A percentile compares a stretch with the other conserved stretches of the same genome.
Evolutionary conservation across 2,113 vertebrate species (phyloP).

Genomic region (Oenanthe melanoleuca): DNA sequence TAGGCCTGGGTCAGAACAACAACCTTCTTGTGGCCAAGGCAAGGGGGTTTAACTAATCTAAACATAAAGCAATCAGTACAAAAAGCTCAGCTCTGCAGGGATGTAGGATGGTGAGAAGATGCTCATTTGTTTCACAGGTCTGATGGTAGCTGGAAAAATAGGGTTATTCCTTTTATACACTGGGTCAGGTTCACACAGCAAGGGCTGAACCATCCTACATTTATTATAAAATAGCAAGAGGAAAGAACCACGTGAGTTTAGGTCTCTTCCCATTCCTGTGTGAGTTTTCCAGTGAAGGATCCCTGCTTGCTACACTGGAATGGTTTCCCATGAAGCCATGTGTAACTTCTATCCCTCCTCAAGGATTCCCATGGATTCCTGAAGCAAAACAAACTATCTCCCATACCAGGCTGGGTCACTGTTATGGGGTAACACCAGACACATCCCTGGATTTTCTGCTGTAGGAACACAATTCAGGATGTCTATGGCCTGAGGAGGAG

Average conservation of each 20-base stretch:
- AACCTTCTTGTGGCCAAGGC: background rate
- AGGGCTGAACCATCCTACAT: background rate
- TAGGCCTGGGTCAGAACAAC: background rate
- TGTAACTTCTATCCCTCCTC: no score
- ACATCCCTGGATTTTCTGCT: background rate
- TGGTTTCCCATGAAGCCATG: background rate
- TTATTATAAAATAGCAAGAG: background rate
- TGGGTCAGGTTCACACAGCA: background rate
- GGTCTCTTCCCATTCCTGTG: background rate
- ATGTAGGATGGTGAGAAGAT: background rate
- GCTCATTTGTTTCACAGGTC: background rate
- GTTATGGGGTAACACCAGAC: background rate
- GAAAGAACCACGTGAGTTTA: accelerated
- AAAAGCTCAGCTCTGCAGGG: background rate
- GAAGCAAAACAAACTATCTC: background rate
- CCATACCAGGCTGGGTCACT: background rate
- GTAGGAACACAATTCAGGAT: background rate
- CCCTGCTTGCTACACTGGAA: background rate
- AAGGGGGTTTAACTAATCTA: background rate
- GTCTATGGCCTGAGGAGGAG: background rate
- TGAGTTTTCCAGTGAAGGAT: background rate
- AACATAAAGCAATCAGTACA: background rate
- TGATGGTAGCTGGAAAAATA: background rate
- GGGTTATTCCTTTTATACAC: background rate
- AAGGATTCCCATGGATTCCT: background rate